Conservation (phyloP, 2,888 invertebrate species). For the Apodemia zela region DNA sequence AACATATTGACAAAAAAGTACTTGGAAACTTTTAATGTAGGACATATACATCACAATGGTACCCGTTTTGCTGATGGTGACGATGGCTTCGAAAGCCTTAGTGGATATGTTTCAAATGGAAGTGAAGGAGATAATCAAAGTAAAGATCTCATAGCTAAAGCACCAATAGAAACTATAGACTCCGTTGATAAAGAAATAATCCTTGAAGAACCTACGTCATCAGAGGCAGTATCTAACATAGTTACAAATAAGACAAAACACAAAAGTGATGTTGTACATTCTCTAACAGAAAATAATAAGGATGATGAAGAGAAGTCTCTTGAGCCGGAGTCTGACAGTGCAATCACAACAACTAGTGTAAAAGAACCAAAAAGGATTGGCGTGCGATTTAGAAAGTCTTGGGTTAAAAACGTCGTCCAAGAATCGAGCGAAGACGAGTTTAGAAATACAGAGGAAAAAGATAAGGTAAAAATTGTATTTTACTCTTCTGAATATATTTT, state of each 20-base stretch:
- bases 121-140: conserved; percentile 69
- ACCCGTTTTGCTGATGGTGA: conserved; percentile 80
- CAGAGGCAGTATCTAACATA: conserved; percentile 20
- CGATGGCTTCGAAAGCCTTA: conserved; percentile 92
- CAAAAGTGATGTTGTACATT: neutral
- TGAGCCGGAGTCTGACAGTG: conserved; percentile 60
- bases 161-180: conserved; percentile 17
- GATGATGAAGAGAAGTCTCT: conserved; percentile 63
- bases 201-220: conserved; percentile 21
- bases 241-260: conserved; percentile 17
- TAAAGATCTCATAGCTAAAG: conserved; percentile 35
- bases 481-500: conserved; percentile 22
- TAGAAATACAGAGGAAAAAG: conserved; percentile 50
- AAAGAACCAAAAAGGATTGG: conserved; percentile 54
- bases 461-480: conserved; percentile 49
- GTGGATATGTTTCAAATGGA: conserved; percentile 88
- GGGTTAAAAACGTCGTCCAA: conserved; percentile 51
- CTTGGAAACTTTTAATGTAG: conserved; percentile 65
- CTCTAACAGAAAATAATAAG: conserved; percentile 24
- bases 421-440: conserved; percentile 66
- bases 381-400: conserved; percentile 64
- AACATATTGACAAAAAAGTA: conserved; percentile 68
- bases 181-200: conserved; percentile 18
- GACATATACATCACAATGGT: conserved; percentile 48
- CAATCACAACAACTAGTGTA: conserved; percentile 53